Evolutionary conservation across 2,888 invertebrate species (phyloP).

Genomic region (Brenthis hecate): DNA sequence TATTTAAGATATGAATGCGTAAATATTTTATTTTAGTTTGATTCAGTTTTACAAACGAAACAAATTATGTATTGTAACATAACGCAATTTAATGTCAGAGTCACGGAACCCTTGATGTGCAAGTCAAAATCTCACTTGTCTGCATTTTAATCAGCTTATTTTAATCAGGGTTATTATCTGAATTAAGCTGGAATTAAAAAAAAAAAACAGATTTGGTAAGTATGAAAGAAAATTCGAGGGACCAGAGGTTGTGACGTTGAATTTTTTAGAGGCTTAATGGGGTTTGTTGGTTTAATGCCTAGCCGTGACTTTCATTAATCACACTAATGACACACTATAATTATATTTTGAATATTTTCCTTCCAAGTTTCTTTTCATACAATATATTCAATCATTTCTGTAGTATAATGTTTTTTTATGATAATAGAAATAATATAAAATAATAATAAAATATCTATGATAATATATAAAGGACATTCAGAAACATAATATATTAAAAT

Average conservation of each 20-base stretch:
- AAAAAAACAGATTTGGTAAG: constrained; percentile 18
- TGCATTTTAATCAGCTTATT: neutral
- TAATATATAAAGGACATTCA: no score
- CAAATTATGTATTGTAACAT: no score
- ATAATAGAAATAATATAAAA: no score
- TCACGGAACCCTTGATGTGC: no score
- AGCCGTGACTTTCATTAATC: constrained; percentile 37
- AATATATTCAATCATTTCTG: neutral
- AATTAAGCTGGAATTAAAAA: constrained; percentile 20
- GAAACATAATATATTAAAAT: no score
- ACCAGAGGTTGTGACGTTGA: constrained; percentile 33
- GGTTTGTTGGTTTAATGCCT: constrained; percentile 32
- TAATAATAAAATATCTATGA: no score
- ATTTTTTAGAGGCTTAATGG: constrained; percentile 31
- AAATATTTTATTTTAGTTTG: no score
- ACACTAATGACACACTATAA: constrained; percentile 30
- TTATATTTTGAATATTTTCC: constrained; percentile 1
- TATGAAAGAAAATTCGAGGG: constrained; percentile 27
- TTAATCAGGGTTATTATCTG: constrained; percentile 8
- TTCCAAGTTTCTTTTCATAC: neutral
- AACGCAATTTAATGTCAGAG: no score
- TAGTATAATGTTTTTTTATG: neutral
- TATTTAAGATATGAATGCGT: no score
- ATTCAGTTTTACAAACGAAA: no score
- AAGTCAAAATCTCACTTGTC: neutral